A percentile compares a stretch with the other conserved stretches of the same genome.
Conservation (phyloP, 2,797 vertebrate genomes). For the Mallotus villosus region DNA sequence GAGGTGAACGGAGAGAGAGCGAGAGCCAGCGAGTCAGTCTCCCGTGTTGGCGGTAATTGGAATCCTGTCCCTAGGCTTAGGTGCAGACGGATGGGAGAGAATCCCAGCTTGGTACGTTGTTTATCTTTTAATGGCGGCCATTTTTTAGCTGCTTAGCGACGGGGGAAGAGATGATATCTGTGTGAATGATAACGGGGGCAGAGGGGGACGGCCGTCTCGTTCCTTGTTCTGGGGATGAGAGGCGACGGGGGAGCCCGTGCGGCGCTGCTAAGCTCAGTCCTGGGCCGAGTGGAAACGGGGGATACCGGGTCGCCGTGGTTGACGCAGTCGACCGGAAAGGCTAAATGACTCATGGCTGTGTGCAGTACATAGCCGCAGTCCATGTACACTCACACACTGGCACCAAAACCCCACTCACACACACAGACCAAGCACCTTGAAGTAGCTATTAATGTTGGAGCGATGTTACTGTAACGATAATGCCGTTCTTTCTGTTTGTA, state of each 20-base stretch:
- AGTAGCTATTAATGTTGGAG: too few relatives aligned
- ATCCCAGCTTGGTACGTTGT: background rate
- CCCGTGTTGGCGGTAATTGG: background rate
- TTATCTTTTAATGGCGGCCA: constrained; percentile 22
- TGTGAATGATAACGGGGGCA: background rate
- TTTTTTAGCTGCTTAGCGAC: constrained; percentile 9
- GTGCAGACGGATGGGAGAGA: background rate
- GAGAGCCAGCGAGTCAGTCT: constrained; percentile 5
- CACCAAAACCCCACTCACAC: too few relatives aligned
- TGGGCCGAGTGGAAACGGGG: background rate
- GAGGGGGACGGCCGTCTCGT: background rate
- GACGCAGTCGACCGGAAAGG: background rate
- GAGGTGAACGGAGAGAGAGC: background rate
- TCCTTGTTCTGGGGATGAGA: background rate
- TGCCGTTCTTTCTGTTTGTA: too few relatives aligned
- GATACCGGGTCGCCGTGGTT: background rate
- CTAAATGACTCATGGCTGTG: too few relatives aligned
- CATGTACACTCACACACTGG: background rate
- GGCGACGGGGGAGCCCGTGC: background rate
- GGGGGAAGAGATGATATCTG: background rate
- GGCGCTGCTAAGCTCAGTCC: background rate
- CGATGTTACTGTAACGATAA: too few relatives aligned
- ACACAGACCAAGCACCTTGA: too few relatives aligned
- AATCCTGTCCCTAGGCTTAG: background rate
- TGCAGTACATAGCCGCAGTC: too few relatives aligned